A percentile compares a stretch with the other conserved stretches of the same genome.
These are phyloP conservation scores for Ochropleura leucogaster DNA, from an alignment of 2,888 invertebrate genomes.

Conservation along the genomic window DNA sequence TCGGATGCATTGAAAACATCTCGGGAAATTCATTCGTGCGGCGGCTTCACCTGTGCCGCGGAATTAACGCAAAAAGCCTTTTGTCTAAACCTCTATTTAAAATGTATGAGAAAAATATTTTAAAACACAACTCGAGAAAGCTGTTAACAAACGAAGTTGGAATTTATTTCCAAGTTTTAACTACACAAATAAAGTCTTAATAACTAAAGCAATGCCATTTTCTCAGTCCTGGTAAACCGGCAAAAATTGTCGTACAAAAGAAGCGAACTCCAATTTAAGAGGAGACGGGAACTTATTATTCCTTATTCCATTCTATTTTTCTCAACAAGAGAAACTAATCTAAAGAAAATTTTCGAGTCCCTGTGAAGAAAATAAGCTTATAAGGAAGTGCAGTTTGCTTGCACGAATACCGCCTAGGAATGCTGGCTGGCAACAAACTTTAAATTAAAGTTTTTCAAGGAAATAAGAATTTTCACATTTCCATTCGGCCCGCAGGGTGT, in stretches of 20 bases:
- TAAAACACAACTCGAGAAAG: slow-evolving; percentile 48
- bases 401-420: slow-evolving; percentile 85
- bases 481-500: slow-evolving; percentile 65
- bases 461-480: slow-evolving; percentile 81
- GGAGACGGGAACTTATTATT: slow-evolving; percentile 87
- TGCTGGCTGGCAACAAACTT: slow-evolving; percentile 86
- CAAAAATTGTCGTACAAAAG: slow-evolving; percentile 79
- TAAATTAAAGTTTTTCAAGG: slow-evolving; percentile 87
- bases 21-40: slow-evolving; percentile 52
- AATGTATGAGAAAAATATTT: slow-evolving; percentile 54
- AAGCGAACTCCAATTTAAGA: slow-evolving; percentile 85
- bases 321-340: slow-evolving; percentile 90
- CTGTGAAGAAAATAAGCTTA: slow-evolving; percentile 89
- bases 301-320: slow-evolving; percentile 86
- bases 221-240: slow-evolving; percentile 68
- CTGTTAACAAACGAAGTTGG: slow-evolving; percentile 64
- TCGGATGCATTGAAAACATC: slow-evolving; percentile 63
- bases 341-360: slow-evolving; percentile 90
- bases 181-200: slow-evolving; percentile 76
- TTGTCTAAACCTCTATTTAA: slow-evolving; percentile 54
- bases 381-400: slow-evolving; percentile 88
- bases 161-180: slow-evolving; percentile 78
- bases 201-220: slow-evolving; percentile 76
- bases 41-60: slow-evolving; percentile 52
- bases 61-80: slow-evolving; percentile 60